These are phyloP conservation scores for Drosophila sturtevanti DNA, from an alignment of 1,140 invertebrate genomes.

Conservation along the genomic window DNA sequence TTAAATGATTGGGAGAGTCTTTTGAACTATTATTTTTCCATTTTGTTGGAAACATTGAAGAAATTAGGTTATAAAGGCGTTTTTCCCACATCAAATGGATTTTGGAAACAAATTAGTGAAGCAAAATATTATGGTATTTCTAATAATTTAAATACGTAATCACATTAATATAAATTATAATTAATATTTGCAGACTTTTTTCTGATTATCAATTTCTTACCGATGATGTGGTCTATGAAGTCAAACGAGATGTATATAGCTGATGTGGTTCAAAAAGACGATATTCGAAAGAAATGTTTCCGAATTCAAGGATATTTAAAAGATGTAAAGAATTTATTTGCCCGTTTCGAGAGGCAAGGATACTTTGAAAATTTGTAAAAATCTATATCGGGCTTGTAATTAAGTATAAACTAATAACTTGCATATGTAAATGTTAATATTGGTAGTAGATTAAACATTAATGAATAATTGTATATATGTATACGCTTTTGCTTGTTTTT, in stretches of 20 bases:
- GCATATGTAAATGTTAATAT: no score
- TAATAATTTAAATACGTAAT: no score
- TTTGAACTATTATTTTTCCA: constrained; percentile 40
- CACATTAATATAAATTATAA: no score
- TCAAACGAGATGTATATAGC: constrained; percentile 6
- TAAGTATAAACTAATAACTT: no score
- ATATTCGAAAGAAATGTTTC: constrained; percentile 27
- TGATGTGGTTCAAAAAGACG: constrained; percentile 9
- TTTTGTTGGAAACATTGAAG: constrained; percentile 26
- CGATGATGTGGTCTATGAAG: constrained; percentile 22
- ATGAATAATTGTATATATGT: no score
- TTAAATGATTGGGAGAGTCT: constrained; percentile 23
- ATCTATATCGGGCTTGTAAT: no score
- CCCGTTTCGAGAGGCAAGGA: constrained; percentile 45
- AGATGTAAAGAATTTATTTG: constrained; percentile 37
- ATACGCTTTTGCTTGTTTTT: no score
- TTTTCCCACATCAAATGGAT: constrained; percentile 30
- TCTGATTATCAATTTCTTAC: constrained; percentile 30
- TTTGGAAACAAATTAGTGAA: constrained; percentile 36
- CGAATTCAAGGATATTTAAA: constrained; percentile 14
- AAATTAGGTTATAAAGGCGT: constrained; percentile 47
- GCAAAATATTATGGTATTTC: constrained; percentile 40
- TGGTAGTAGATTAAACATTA: no score
- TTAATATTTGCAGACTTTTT: constrained; percentile 43
- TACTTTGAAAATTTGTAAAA: constrained; percentile 37